Base-by-base conservation (phyloP, 2,797 vertebrate species). In the Malurus splendens region DNA sequence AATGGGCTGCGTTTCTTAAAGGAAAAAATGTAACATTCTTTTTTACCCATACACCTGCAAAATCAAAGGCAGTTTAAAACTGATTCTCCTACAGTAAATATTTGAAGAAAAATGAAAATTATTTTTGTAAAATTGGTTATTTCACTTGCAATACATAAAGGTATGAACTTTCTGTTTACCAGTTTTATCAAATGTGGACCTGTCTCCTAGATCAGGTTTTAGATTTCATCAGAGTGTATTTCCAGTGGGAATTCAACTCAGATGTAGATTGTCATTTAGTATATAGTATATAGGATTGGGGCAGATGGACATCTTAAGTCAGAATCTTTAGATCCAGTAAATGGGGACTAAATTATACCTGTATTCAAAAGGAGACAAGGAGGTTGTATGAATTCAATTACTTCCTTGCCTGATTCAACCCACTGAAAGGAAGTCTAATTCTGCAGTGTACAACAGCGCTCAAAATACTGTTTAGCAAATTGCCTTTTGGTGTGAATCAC, bases 401-500 rank as follows among this genome's bases (percentile, higher is more conserved):
- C 5, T 80, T 86, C 45, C 28, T 68, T 73, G 32, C 25, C 20
- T 68, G n/a, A 22, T 71, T 48, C 38, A 47, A 6, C 28, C 6
- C 30, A 32, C 6, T 78, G 61, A 72, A 50, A 50, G 47, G 55
- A 24, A 54, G n/a, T 77, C 33, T 36, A 42, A 56, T 59, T 52
- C 55, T 44, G 7, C 32, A 32, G 36, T 28, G 12, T 41, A 55
- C 16, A 39, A 7, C 41, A 74, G n/a, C 28, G 15, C 22, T 48
- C 25, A 68, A 57, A 61, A 38, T 71, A 23, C 18, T 59, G 30
- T 66, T 88, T 39, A 47, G 42, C 71, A 48, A 65, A 83, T 59
- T 86, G 10, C 55, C 51, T 83, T 89, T 87, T 81, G 64, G 67
- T 70, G 47, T 71, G 64, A 91, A 93, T 92, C 86, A 89, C 86